phyloP scores from a whole-genome alignment of 2,888 invertebrate species.

The Drosophila monieri region DNA sequence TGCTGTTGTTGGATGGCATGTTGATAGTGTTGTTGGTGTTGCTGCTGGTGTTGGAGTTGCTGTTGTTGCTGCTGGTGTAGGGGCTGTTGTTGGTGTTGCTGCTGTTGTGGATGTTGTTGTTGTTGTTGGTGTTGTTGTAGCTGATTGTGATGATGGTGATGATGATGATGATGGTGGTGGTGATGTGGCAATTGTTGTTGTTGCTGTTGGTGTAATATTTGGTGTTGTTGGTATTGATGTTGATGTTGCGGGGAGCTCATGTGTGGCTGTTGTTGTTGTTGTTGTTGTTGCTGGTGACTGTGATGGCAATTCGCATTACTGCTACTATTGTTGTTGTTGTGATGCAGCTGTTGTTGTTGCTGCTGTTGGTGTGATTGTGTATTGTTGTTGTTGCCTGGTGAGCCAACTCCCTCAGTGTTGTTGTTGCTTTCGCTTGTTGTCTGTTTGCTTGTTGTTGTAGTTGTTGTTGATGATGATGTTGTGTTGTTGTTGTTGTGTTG shows the following conservation, averaged over 20 bases:
- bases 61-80: slow-evolving; percentile 74
- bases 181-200: slow-evolving; percentile 67
- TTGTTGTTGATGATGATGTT: slow-evolving; percentile 56
- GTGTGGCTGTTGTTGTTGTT: slow-evolving; percentile 68
- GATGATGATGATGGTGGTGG: slow-evolving; percentile 68
- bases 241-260: slow-evolving; percentile 79
- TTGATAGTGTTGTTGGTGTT: slow-evolving; percentile 70
- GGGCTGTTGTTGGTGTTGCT: slow-evolving; percentile 81
- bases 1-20: slow-evolving; percentile 76
- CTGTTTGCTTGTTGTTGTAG: slow-evolving; percentile 72
- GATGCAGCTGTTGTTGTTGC: slow-evolving; percentile 81
- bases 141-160: slow-evolving; percentile 74
- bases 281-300: slow-evolving; percentile 65
- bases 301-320: slow-evolving; percentile 64
- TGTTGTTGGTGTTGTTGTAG: slow-evolving; percentile 76
- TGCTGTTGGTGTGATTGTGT: slow-evolving; percentile 77
- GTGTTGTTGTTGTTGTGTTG: slow-evolving; percentile 81
- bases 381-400: slow-evolving; percentile 62
- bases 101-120: slow-evolving; percentile 73
- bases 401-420: slow-evolving; percentile 70
- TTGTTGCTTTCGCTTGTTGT: slow-evolving; percentile 55
- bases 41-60: slow-evolving; percentile 73
- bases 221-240: slow-evolving; percentile 81
- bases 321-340: slow-evolving; percentile 60
- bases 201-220: slow-evolving; percentile 82